Conservation (phyloP, 1,140 invertebrate species). For the Polyergus mexicanus region DNA sequence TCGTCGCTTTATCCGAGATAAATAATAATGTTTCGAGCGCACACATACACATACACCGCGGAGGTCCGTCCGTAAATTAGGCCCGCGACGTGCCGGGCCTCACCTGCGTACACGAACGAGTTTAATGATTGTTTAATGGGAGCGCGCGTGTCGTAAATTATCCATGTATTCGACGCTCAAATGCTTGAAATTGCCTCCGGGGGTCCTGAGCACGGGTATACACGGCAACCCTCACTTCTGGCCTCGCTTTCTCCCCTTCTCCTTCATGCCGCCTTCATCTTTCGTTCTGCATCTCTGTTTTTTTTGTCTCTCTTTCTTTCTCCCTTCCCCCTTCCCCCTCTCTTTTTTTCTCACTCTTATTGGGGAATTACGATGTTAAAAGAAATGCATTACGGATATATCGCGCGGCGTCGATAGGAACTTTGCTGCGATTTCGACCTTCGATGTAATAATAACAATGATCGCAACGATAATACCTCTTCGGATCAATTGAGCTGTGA, state of each 20-base stretch:
- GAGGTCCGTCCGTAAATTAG: constrained; percentile 86
- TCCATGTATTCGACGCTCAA: constrained; percentile 85
- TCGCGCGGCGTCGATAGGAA: constrained; percentile 20
- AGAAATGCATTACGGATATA: constrained; percentile 16
- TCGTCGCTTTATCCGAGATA: constrained; percentile 76
- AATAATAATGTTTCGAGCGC: constrained; percentile 85
- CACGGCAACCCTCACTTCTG: constrained; percentile 66
- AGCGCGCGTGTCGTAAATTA: constrained; percentile 86
- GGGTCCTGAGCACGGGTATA: constrained; percentile 73
- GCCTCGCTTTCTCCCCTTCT: constrained; percentile 45
- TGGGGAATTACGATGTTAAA: constrained; percentile 67
- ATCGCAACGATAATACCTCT: background rate
- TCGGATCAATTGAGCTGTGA: background rate
- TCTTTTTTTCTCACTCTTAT: background rate
- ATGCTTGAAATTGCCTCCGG: constrained; percentile 86
- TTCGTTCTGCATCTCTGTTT: constrained; percentile 46
- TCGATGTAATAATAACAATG: constrained; percentile 33
- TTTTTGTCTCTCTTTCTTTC: constrained; percentile 23
- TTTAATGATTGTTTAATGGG: constrained; percentile 87
- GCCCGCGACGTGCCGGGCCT: constrained; percentile 81
- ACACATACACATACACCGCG: constrained; percentile 82
- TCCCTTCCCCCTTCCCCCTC: background rate
- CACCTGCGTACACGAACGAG: constrained; percentile 86
- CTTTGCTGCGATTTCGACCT: constrained; percentile 6
- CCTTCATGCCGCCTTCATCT: constrained; percentile 33